A percentile compares a stretch with the other conserved stretches of the same genome.
Conservation (phyloP, 1,140 invertebrate genomes). For the Brachionus angularis region DNA sequence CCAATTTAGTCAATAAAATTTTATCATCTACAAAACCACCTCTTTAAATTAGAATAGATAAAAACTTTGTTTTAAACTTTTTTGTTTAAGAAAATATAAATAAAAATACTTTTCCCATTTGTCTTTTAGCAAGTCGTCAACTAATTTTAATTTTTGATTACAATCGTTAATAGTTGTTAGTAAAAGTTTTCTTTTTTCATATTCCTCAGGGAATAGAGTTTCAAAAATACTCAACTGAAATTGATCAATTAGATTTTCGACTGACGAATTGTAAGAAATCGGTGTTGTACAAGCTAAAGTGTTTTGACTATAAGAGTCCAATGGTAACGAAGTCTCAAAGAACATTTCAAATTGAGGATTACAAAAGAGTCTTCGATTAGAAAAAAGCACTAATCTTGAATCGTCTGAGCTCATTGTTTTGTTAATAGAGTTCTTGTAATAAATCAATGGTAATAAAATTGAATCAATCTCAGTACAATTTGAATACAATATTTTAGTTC, state of each 20-base stretch:
- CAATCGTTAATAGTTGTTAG: slow-evolving; percentile 10
- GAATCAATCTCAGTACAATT: slow-evolving; percentile 38
- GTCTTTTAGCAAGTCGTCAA: slow-evolving; percentile 18
- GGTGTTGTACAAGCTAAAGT: slow-evolving; percentile 7
- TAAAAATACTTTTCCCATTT: slow-evolving; percentile 39
- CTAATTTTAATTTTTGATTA: slow-evolving; percentile 9
- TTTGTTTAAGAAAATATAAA: background rate
- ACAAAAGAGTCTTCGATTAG: slow-evolving; percentile 29
- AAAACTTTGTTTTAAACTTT: too few species aligned
- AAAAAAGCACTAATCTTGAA: slow-evolving; percentile 36
- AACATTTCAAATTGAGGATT: slow-evolving; percentile 23
- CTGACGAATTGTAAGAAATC: background rate
- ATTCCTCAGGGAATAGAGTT: slow-evolving; percentile 21
- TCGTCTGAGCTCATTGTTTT: background rate
- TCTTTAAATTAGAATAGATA: background rate
- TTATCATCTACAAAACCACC: slow-evolving; percentile 33
- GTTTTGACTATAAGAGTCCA: background rate
- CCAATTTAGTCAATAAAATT: slow-evolving; percentile 30
- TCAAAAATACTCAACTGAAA: slow-evolving; percentile 26
- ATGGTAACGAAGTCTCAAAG: background rate
- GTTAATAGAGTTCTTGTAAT: slow-evolving; percentile 25
- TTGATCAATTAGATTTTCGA: slow-evolving; percentile 40
- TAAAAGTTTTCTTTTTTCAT: background rate
- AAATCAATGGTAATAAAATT: slow-evolving; percentile 28
- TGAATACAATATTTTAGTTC: background rate